phyloP scores from a whole-genome alignment of 2,888 invertebrate species.

The Pemphredon lugubris region DNA sequence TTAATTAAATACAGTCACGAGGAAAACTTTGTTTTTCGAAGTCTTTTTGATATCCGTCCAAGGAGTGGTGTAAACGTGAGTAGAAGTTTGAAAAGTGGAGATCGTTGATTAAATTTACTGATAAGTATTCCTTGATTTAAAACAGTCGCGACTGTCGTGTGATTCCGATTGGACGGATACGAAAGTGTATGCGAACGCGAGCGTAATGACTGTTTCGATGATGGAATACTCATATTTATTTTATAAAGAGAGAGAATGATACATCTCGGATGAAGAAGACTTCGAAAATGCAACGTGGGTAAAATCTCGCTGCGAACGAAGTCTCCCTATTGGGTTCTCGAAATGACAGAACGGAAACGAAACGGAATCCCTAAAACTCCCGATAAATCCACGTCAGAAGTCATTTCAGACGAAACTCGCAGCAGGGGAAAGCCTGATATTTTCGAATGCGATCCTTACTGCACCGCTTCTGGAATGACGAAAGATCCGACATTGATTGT shows the following conservation, averaged over 20 bases:
- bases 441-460: constrained; percentile 58
- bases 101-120: too few relatives aligned
- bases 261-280: constrained; percentile 20
- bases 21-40: background rate
- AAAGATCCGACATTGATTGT: constrained; percentile 64
- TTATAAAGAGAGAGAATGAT: constrained; percentile 1
- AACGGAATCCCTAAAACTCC: constrained; percentile 30
- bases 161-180: too few relatives aligned
- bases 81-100: too few relatives aligned
- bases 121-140: too few relatives aligned
- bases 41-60: background rate
- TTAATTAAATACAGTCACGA: background rate
- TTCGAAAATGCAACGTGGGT: constrained; percentile 23
- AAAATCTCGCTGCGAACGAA: constrained; percentile 13
- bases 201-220: too few relatives aligned
- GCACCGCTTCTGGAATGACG: constrained; percentile 27
- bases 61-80: too few relatives aligned
- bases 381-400: constrained; percentile 36
- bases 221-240: constrained; percentile 5
- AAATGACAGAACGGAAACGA: constrained; percentile 47
- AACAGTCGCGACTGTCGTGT: too few relatives aligned
- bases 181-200: too few relatives aligned
- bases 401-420: constrained; percentile 12
- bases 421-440: constrained; percentile 33
- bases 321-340: constrained; percentile 18